Evolutionary conservation across 1,140 invertebrate genomes (phyloP), one percentile per base, ranked within the genome.

Genomic region (Zophobas morio): DNA sequence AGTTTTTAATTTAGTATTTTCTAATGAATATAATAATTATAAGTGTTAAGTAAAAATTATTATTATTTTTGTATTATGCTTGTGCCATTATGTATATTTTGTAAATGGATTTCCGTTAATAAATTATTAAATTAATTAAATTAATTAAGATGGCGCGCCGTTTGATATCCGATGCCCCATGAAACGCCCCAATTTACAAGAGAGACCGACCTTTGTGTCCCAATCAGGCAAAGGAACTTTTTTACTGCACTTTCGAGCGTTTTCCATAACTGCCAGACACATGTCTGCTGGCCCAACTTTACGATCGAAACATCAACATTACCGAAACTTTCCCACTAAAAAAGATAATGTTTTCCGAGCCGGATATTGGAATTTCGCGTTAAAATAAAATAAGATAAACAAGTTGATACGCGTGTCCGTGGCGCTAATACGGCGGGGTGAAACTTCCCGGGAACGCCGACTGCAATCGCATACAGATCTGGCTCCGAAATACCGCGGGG

Each of bases 391-490:
- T 66, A 66, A 66, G 39, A 66, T 66, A 66, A 40, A 42, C 60
- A 42, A n/a, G 37, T 66, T 40, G 39, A 39, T 40, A 37, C n/a
- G 1, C 36, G 6, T 39, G 49, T 51, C n/a, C 35, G 33, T 66
- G 6, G 2, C 57, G 37, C 32, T 60, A 36, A 60, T 60, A 60
- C 37, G 20, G n/a, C 32, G 37, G 60, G 40, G 42, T 42, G 33
- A 42, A 66, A 66, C 8, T 66, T 66, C 42, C 42, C 39, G 35
- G 42, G 60, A 66, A 66, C 39, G 42, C 60, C 40, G 42, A 66
- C 60, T 66, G 60, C 60, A 66, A 66, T 66, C 60, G 60, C 60
- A 66, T 66, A 66, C 60, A 66, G 60, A 66, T 66, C 60, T 66
- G 37, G 20, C 33, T 66, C 42, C 40, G 6, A 42, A 63, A 66